Conservation (phyloP, 2,113 vertebrate genomes). For the Lagopus leucura region DNA sequence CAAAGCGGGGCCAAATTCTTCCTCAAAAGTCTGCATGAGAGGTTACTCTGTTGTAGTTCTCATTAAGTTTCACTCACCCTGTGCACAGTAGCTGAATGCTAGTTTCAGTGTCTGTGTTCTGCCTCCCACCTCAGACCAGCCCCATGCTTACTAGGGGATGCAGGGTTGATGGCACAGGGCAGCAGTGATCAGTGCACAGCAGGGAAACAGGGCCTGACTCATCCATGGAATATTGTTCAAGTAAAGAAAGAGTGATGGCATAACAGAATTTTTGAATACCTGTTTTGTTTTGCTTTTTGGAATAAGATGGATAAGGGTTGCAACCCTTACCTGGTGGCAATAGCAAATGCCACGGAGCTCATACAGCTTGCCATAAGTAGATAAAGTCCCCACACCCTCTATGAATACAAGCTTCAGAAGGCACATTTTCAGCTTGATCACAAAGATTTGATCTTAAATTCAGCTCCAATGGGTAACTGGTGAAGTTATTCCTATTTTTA, state of each 20-base stretch:
- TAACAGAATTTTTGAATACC: background rate
- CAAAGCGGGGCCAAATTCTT: rapidly evolving
- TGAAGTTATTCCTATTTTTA: background rate
- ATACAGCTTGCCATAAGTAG: background rate
- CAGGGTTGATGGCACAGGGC: rapidly evolving
- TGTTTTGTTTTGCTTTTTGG: background rate
- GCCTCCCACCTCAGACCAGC: background rate
- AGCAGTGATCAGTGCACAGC: rapidly evolving
- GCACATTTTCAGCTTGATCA: slow-evolving; percentile 6
- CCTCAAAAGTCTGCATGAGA: background rate
- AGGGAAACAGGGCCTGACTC: background rate
- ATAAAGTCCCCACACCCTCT: background rate
- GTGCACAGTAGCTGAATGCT: background rate
- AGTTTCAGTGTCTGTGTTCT: background rate
- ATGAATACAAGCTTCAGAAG: background rate
- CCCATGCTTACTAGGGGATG: background rate
- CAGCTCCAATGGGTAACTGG: background rate
- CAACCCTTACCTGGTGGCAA: background rate
- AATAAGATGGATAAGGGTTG: background rate
- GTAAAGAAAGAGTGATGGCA: background rate
- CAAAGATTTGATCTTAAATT: slow-evolving; percentile 10
- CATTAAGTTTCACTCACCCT: background rate
- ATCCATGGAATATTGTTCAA: background rate
- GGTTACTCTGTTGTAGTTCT: background rate
- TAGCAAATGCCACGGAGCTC: background rate